Evolutionary conservation across 2,113 vertebrate genomes (phyloP).

Genomic region (Phoenicopterus ruber): DNA sequence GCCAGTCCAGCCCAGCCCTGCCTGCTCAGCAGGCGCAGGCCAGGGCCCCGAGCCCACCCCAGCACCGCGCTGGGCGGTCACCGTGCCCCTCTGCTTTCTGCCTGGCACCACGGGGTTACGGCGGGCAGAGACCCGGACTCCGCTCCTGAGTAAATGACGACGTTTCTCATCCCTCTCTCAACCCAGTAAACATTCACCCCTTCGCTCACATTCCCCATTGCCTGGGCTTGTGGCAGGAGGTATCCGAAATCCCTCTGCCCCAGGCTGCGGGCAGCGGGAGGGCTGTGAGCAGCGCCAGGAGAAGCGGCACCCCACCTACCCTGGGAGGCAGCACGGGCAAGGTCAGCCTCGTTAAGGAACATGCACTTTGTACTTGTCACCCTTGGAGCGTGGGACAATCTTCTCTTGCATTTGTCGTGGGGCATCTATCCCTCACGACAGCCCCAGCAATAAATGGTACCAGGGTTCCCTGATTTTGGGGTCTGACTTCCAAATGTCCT

Average conservation of each 20-base stretch:
- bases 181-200: rapidly evolving
- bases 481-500: not conserved
- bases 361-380: not conserved
- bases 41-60: not conserved
- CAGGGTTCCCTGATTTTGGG: not conserved
- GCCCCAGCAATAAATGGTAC: not conserved
- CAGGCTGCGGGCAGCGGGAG: not conserved
- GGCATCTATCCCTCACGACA: not conserved
- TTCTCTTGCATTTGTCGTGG: not conserved
- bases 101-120: not conserved
- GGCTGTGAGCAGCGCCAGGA: not conserved
- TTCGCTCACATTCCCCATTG: rapidly evolving
- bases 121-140: not conserved
- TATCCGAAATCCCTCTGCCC: rapidly evolving
- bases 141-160: not conserved
- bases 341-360: not conserved
- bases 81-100: not conserved
- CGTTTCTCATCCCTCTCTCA: not conserved
- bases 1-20: not conserved
- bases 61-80: not conserved
- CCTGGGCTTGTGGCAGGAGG: not conserved
- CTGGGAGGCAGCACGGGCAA: not conserved
- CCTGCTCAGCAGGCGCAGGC: not conserved
- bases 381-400: not conserved
- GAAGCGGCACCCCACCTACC: not conserved